These are phyloP conservation scores for Sylvicapra grimmia DNA, from an alignment of 2,113 vertebrate species.

Conservation along the genomic window DNA sequence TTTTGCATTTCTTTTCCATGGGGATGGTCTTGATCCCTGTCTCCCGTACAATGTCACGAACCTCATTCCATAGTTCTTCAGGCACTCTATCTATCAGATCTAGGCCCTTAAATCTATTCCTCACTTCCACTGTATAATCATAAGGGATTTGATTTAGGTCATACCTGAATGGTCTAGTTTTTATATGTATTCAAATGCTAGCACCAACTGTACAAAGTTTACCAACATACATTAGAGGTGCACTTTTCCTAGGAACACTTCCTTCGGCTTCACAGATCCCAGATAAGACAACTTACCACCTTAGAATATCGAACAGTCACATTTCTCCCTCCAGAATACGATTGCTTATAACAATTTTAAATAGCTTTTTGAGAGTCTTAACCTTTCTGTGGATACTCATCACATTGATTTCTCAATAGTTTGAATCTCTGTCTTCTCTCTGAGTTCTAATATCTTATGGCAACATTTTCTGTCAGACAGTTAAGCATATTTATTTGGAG, in stretches of 20 bases:
- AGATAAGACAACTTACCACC: slow-evolving; percentile 1
- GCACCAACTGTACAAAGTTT: neutral
- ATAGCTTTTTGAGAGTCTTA: slow-evolving; percentile 44
- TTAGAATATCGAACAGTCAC: slow-evolving; percentile 16
- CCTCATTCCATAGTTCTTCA: no score
- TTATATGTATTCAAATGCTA: neutral
- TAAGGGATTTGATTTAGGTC: no score
- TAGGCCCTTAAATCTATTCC: no score
- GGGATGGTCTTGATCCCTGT: no score
- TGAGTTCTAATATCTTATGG: slow-evolving; percentile 33
- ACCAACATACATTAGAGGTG: neutral
- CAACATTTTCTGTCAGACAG: slow-evolving; percentile 63
- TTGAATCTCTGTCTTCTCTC: slow-evolving; percentile 21
- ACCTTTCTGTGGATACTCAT: slow-evolving; percentile 23
- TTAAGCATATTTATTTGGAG: slow-evolving; percentile 66
- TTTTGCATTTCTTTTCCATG: no score
- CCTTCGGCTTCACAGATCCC: neutral
- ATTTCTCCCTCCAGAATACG: neutral
- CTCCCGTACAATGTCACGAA: no score
- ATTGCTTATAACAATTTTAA: slow-evolving; percentile 56
- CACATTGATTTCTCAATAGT: slow-evolving; percentile 34
- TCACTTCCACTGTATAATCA: no score
- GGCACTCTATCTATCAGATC: no score
- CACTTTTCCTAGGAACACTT: slow-evolving; percentile 5
- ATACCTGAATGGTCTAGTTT: no score